Conservation (phyloP, 1,140 invertebrate genomes). For the Parapsyche elsis region DNA sequence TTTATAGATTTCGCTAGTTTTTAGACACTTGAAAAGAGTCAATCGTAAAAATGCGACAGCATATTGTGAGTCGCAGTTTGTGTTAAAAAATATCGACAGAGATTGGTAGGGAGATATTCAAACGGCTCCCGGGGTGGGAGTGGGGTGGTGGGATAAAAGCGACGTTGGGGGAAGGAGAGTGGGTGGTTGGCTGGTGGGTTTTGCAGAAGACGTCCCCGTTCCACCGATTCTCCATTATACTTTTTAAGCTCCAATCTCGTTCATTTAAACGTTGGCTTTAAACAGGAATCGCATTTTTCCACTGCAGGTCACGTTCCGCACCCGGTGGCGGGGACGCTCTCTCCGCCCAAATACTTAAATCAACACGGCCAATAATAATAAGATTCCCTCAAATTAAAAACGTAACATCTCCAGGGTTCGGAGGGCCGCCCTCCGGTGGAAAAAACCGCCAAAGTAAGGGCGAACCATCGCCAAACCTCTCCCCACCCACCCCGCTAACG, state of each 20-base stretch:
- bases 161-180: neutral
- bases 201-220: conserved; percentile 1
- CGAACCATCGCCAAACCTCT: neutral
- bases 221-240: conserved; percentile 66
- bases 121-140: neutral
- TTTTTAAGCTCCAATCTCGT: conserved; percentile 75
- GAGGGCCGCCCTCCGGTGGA: neutral
- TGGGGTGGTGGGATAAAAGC: neutral
- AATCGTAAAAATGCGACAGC: neutral
- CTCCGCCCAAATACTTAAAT: conserved; percentile 68
- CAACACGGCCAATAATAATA: conserved; percentile 73
- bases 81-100: neutral
- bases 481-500: conserved; percentile 38
- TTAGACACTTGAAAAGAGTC: too few species aligned
- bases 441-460: neutral
- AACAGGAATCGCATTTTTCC: conserved; percentile 74
- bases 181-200: neutral
- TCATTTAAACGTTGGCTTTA: conserved; percentile 74
- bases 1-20: too few species aligned
- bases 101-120: neutral
- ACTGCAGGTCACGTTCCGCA: conserved; percentile 69
- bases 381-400: conserved; percentile 76
- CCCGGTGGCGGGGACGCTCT: conserved; percentile 60
- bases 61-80: conserved; percentile 20
- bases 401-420: conserved; percentile 69